Base-by-base conservation (phyloP, 2,113 vertebrate genomes). In the Caloenas nicobarica region DNA sequence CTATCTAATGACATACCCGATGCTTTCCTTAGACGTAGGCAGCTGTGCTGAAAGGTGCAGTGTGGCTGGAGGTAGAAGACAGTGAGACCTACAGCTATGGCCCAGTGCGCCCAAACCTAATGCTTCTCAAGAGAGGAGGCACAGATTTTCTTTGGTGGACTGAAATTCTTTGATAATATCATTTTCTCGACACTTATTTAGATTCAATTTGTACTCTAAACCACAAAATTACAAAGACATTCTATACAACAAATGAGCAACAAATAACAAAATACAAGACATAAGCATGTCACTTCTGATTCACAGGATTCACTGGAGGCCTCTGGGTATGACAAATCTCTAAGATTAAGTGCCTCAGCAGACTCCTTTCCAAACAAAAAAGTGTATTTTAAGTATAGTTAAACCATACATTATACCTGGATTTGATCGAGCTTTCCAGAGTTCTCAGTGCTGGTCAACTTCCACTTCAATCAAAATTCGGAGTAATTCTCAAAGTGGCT, bases 391-490 rank as follows among this genome's bases (percentile, higher is more conserved):
- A 77, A 36, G 8, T 36, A 19, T 0, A 81, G 29, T 16, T 72
- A 44, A 31, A 60, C 16, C 11, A n/a, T 3, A 16, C 1, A n/a
- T 0, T 12, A 38, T 16, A 69, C n/a, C 23, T 36, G 46, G 25
- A 54, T 66, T 58, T 54, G 60, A 61, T 16, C 21, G 70, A 21
- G 17, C 26, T 71, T 83, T n/a, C 26, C 29, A 56, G 24, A 76
- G n/a, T 24, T 74, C 13, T 62, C 46, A 9, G 62, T 5, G 42
- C 1, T 28, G 42, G 46, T 24, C 60, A 73, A 56, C 71, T 61
- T 61, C 46, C 8, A 77, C 65, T 62, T 80, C 72, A 57, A 42
- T 42, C 66, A 78, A 95, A 83, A 51, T 12, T 2, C 66, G 68
- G 48, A 16, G 50, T 54, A 26, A 54, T 16, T 11, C 7, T n/a